Evolutionary conservation across 2,888 invertebrate genomes (phyloP).

Genomic region (Laothoe populi): DNA sequence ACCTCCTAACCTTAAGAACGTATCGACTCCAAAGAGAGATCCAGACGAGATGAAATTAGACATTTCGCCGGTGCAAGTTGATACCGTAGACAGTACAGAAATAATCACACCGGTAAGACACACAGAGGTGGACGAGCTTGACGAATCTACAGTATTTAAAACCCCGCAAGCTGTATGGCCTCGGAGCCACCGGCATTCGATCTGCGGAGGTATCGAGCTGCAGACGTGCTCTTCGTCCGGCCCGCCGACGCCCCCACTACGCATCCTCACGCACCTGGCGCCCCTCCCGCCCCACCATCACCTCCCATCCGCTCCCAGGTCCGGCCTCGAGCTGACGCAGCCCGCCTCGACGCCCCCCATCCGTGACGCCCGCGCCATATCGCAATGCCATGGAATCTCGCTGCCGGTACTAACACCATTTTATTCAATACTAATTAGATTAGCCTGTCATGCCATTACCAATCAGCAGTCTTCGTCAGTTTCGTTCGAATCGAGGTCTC

Average conservation of each 20-base stretch:
- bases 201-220: conserved; percentile 60
- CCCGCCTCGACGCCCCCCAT: conserved; percentile 71
- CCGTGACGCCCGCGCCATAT: conserved; percentile 79
- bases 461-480: conserved; percentile 21
- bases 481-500: conserved; percentile 42
- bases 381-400: conserved; percentile 83
- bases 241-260: conserved; percentile 36
- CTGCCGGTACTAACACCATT: conserved; percentile 86
- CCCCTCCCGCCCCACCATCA: conserved; percentile 38
- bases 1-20: conserved; percentile 61
- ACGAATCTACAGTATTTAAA: conserved; percentile 73
- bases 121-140: conserved; percentile 66
- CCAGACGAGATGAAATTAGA: conserved; percentile 71
- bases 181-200: conserved; percentile 68
- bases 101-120: conserved; percentile 57
- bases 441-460: conserved; percentile 59
- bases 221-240: conserved; percentile 40
- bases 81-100: conserved; percentile 75
- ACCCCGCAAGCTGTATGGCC: conserved; percentile 75
- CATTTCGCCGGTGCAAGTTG: conserved; percentile 77
- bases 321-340: conserved; percentile 68
- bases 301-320: conserved; percentile 50
- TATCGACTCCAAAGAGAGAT: conserved; percentile 71
- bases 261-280: conserved; percentile 39
- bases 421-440: conserved; percentile 80